phyloP scores from a whole-genome alignment of 2,888 invertebrate genomes.

The Eilema griseolum region DNA sequence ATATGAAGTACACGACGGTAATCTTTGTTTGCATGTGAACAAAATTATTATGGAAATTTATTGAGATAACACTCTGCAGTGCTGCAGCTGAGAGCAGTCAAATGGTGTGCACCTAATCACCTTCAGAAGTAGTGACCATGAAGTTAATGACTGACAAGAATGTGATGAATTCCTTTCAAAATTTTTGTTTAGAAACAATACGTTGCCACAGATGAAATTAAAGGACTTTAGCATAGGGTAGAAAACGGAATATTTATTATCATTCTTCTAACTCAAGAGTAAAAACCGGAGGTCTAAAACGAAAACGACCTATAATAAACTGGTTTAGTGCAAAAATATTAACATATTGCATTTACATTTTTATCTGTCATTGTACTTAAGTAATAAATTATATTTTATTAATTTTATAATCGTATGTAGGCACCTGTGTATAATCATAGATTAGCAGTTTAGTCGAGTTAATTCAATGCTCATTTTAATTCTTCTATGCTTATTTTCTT shows the following conservation, averaged over 20 bases:
- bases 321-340: background rate
- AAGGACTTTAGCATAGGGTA: background rate
- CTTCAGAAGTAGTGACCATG: background rate
- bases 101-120: slow-evolving; percentile 8
- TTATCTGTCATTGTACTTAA: background rate
- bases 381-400: background rate
- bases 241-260: too few relatives aligned
- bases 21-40: slow-evolving; percentile 5
- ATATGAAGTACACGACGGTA: background rate
- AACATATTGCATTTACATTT: background rate
- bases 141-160: slow-evolving; percentile 1
- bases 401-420: background rate
- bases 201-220: background rate
- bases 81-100: background rate
- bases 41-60: slow-evolving; percentile 10
- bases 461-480: background rate
- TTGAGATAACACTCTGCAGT: background rate
- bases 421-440: background rate
- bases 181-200: background rate
- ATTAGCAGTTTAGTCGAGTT: background rate
- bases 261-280: too few relatives aligned
- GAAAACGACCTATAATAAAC: too few relatives aligned
- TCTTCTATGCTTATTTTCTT: too few relatives aligned
- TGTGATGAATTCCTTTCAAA: background rate
- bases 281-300: too few relatives aligned